Conservation (phyloP, 2,797 vertebrate species). For the Aulostomus chinensis region DNA sequence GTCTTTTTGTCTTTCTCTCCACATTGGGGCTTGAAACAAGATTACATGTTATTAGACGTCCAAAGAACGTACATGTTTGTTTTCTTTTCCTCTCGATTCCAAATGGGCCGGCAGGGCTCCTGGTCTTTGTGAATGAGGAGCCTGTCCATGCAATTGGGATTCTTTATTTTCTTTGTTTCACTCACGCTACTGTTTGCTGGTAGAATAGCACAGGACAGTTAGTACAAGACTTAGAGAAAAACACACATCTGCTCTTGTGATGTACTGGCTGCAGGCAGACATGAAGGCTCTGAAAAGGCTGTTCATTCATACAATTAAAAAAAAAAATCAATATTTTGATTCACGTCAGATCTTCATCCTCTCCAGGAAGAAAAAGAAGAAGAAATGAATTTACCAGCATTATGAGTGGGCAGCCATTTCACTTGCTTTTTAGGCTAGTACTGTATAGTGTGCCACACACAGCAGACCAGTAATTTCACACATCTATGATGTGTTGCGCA, state of each 20-base stretch:
- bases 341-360: too few species aligned
- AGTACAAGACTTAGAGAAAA: not conserved
- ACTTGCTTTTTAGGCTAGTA: too few species aligned
- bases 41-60: conserved; percentile 60
- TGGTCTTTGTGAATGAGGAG: conserved; percentile 79
- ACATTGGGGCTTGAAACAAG: conserved; percentile 84
- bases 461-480: conserved; percentile 25
- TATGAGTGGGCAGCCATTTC: too few species aligned
- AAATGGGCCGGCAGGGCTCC: conserved; percentile 74
- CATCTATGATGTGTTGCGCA: conserved; percentile 28
- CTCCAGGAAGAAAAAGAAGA: not conserved
- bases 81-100: conserved; percentile 56
- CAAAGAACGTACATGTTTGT: conserved; percentile 52
- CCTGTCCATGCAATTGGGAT: conserved; percentile 79
- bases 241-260: not conserved
- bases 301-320: not conserved
- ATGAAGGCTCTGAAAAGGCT: not conserved
- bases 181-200: conserved; percentile 18
- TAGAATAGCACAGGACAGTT: conserved; percentile 23
- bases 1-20: conserved; percentile 82
- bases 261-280: not conserved
- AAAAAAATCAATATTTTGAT: too few species aligned
- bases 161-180: conserved; percentile 51
- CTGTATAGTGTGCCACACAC: conserved; percentile 12
- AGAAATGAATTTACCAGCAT: not conserved